Conservation (phyloP, 2,888 invertebrate genomes). For the Drosophila borealis region DNA sequence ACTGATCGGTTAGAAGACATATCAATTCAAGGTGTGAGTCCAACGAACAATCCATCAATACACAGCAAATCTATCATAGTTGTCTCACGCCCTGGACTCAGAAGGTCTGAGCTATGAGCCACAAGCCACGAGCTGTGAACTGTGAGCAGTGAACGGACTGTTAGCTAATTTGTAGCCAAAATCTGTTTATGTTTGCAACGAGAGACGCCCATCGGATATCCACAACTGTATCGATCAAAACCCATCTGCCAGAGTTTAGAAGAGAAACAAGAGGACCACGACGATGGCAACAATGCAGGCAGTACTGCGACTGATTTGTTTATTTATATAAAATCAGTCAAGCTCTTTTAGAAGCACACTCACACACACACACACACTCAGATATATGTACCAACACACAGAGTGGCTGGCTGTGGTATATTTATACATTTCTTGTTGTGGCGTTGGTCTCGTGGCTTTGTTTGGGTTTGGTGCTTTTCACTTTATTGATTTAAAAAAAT, state of each 20-base stretch:
- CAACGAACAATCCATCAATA: slow-evolving; percentile 55
- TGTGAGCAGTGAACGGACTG: slow-evolving; percentile 30
- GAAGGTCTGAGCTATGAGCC: not conserved
- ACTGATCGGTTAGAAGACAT: slow-evolving; percentile 9
- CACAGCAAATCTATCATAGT: slow-evolving; percentile 67
- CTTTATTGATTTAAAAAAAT: slow-evolving; percentile 79
- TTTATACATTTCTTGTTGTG: slow-evolving; percentile 56
- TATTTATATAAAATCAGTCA: slow-evolving; percentile 78
- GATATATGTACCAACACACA: not conserved
- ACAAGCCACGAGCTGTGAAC: not conserved
- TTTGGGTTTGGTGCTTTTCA: slow-evolving; percentile 67
- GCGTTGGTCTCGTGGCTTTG: slow-evolving; percentile 72
- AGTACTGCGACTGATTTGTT: slow-evolving; percentile 57
- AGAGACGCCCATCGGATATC: slow-evolving; percentile 38
- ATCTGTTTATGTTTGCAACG: slow-evolving; percentile 68
- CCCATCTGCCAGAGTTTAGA: slow-evolving; percentile 44
- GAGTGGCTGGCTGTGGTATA: slow-evolving; percentile 41
- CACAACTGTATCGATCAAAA: slow-evolving; percentile 28
- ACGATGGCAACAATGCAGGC: slow-evolving; percentile 44
- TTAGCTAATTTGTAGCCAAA: slow-evolving; percentile 74
- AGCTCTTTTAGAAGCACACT: slow-evolving; percentile 72
- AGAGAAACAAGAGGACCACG: slow-evolving; percentile 21
- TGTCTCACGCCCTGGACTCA: slow-evolving; percentile 45
- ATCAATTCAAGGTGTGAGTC: slow-evolving; percentile 21
- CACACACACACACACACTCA: slow-evolving; percentile 10